Evolutionary conservation across 2,797 vertebrate species (phyloP).

Genomic region (Smutsia temminckii): DNA sequence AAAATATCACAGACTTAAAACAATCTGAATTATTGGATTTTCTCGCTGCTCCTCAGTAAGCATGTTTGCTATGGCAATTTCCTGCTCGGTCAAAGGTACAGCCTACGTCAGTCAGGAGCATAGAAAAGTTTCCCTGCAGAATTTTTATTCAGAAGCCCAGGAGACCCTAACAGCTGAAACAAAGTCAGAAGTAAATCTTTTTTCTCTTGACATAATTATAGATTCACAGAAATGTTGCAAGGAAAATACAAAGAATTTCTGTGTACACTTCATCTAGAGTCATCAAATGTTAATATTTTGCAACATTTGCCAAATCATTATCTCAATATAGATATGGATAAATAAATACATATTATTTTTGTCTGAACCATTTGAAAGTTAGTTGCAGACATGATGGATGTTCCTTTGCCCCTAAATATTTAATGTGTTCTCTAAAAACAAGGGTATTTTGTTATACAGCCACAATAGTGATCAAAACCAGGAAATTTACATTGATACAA

Average conservation of each 20-base stretch:
- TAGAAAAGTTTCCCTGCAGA: slow-evolving; percentile 70
- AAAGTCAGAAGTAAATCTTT: slow-evolving; percentile 17
- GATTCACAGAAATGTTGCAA: slow-evolving; percentile 39
- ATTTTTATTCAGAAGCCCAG: slow-evolving; percentile 53
- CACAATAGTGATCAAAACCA: slow-evolving; percentile 23
- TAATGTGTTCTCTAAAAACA: slow-evolving; percentile 26
- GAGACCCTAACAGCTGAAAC: not conserved
- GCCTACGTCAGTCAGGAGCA: slow-evolving; percentile 10
- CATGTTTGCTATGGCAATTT: slow-evolving; percentile 68
- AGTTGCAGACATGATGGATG: not conserved
- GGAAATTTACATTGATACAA: slow-evolving; percentile 39
- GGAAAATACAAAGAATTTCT: slow-evolving; percentile 1
- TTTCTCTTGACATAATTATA: slow-evolving; percentile 47
- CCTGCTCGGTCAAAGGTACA: slow-evolving; percentile 72
- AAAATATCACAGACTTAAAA: slow-evolving; percentile 71
- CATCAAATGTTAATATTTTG: not conserved
- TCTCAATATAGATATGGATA: not conserved
- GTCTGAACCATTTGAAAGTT: not conserved
- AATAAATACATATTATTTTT: slow-evolving; percentile 10
- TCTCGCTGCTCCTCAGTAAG: slow-evolving; percentile 11
- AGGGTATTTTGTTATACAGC: slow-evolving; percentile 32
- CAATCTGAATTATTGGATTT: slow-evolving; percentile 66
- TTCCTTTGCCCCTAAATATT: not conserved
- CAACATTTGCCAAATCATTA: not conserved
- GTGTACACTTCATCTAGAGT: not conserved